Evolutionary conservation across 2,113 vertebrate species (phyloP), one percentile per base, ranked within the genome.

Genomic region (Rhinoderma darwinii): DNA sequence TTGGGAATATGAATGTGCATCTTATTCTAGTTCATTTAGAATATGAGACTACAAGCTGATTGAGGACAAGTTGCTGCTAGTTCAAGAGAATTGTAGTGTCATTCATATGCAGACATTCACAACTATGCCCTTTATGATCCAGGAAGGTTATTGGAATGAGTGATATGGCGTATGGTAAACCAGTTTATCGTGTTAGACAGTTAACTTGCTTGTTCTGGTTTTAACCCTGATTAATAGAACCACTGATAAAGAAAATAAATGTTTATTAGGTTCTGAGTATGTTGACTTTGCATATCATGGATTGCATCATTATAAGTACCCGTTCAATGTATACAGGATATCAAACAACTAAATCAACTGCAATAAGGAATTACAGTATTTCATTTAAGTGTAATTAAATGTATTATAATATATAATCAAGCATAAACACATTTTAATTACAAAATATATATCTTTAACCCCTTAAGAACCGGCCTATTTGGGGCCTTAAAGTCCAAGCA

Each of bases 301-400:
- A n/a, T n/a, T n/a, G n/a, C n/a, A 72, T 17, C 39, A 39, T 35
- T 70, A 20, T 59, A 59, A 3, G 6, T 54, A n/a, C 30, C 37
- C 17, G 22, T 22, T 72, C 8, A 39, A 66, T 82, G 39, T 17
- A 66, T n/a, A 44, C n/a, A n/a, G n/a, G n/a, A n/a, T 68, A 47
- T 50, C 32, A 68, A 68, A 82, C 41, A 50, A 17, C 32, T 32
- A 18, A 12, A 17, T 11, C 7, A 20, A 32, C 80, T 68, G 61
- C 35, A 82, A 82, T 68, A 66, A 82, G 44, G 22, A 82, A 82
- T 82, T 47, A 82, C 41, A n/a, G n/a, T n/a, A n/a, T n/a, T n/a
- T 82, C 61, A 59, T 61, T 32, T 32, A 66, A 68, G 80, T 27
- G 70, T 82, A 68, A 47, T 47, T 66, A 47, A 6, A 82, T 82